Evolutionary conservation across 2,113 vertebrate genomes (phyloP).

Genomic region (Dipodomys ordii): DNA sequence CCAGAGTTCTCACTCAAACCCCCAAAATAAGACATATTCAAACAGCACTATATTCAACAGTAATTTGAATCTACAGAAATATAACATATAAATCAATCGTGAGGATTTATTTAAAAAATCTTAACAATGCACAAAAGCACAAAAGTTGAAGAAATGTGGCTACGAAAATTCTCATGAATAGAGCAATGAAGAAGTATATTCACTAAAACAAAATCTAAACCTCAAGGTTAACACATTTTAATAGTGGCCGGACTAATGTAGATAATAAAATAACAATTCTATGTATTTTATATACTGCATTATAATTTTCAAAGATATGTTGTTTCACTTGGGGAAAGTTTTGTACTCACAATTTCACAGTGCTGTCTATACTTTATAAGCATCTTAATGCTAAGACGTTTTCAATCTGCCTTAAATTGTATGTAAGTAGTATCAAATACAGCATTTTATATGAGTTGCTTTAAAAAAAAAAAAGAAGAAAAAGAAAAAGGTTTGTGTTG

Average conservation of each 20-base stretch:
- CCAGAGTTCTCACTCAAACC: neutral
- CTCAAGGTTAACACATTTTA: neutral
- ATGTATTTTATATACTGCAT: neutral
- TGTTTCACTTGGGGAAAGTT: neutral
- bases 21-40: neutral
- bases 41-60: neutral
- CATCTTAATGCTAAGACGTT: neutral
- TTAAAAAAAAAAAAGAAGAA: neutral
- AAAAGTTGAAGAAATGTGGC: neutral
- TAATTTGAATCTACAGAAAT: constrained; percentile 30
- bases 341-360: neutral
- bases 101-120: neutral
- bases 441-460: neutral
- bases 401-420: neutral
- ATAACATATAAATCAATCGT: neutral
- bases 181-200: neutral
- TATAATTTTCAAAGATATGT: neutral
- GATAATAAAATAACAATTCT: neutral
- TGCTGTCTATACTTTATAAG: neutral
- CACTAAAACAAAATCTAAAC: neutral
- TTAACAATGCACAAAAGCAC: neutral
- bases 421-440: neutral
- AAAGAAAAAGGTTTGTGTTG: neutral
- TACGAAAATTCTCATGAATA: neutral
- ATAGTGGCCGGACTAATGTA: neutral